These are phyloP conservation scores for Calonectris borealis DNA, from an alignment of 2,113 vertebrate genomes.

Conservation along the genomic window DNA sequence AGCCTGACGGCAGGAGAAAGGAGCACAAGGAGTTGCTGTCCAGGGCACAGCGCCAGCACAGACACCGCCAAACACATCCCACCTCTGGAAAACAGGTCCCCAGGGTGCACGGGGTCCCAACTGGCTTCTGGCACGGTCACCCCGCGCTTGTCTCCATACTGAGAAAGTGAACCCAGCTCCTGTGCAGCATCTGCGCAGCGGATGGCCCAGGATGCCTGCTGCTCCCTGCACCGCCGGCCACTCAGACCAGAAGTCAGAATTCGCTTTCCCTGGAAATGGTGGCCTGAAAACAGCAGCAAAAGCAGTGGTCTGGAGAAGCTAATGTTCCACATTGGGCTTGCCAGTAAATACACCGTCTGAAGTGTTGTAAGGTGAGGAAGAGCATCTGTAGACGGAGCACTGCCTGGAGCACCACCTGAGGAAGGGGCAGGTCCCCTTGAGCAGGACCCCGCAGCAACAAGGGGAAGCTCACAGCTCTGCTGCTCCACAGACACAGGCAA, in stretches of 20 bases:
- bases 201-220: background rate
- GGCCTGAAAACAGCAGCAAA: background rate
- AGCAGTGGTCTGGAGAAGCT: background rate
- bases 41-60: accelerated
- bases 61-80: background rate
- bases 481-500: background rate
- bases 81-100: background rate
- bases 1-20: background rate
- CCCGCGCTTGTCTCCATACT: background rate
- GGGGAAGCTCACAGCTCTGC: background rate
- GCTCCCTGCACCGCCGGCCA: background rate
- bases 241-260: accelerated
- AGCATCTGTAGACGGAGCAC: background rate
- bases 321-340: accelerated
- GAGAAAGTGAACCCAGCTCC: background rate
- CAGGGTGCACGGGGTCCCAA: accelerated
- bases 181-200: accelerated
- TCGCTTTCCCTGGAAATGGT: background rate
- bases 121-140: accelerated
- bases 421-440: background rate
- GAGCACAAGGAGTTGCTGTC: background rate
- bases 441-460: background rate
- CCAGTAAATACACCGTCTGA: accelerated
- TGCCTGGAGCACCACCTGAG: background rate
- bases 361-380: background rate